These are phyloP conservation scores for Penaeus japonicus DNA, from an alignment of 1,140 invertebrate genomes.

Conservation along the genomic window DNA sequence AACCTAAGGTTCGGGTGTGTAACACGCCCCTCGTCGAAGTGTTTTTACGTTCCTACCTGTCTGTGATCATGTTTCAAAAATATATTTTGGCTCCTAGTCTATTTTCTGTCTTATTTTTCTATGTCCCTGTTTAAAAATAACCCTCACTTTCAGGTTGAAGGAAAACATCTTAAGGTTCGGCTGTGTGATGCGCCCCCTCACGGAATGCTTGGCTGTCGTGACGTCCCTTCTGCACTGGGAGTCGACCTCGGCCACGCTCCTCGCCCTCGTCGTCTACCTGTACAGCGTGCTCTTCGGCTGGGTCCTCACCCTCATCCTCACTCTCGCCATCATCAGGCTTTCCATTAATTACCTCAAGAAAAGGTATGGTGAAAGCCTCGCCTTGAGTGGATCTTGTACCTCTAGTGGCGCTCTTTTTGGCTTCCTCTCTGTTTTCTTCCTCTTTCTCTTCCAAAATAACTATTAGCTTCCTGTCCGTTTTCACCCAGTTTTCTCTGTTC, in stretches of 20 bases:
- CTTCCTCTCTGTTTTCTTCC: neutral
- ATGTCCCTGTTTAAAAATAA: neutral
- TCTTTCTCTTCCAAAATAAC: too few relatives aligned
- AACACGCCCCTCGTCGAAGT: too few relatives aligned
- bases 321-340: conserved; percentile 55
- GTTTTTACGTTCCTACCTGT: too few relatives aligned
- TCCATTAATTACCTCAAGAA: conserved; percentile 57
- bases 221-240: conserved; percentile 52
- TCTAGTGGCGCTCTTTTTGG: neutral
- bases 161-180: conserved; percentile 47
- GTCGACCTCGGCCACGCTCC: conserved; percentile 57
- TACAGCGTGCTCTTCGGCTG: conserved; percentile 57
- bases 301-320: conserved; percentile 58
- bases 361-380: conserved; percentile 56
- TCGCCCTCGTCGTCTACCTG: conserved; percentile 56
- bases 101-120: too few relatives aligned
- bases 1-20: too few relatives aligned
- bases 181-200: conserved; percentile 44
- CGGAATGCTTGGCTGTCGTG: conserved; percentile 28
- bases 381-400: neutral
- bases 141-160: conserved; percentile 15
- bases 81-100: too few relatives aligned
- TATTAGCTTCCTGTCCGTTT: too few relatives aligned
- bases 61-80: too few relatives aligned
- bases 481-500: too few relatives aligned